Percentiles rank a stretch among this genome's conserved stretches.
Conservation (phyloP, 1,140 invertebrate species). For the Drosophila murphyi region DNA sequence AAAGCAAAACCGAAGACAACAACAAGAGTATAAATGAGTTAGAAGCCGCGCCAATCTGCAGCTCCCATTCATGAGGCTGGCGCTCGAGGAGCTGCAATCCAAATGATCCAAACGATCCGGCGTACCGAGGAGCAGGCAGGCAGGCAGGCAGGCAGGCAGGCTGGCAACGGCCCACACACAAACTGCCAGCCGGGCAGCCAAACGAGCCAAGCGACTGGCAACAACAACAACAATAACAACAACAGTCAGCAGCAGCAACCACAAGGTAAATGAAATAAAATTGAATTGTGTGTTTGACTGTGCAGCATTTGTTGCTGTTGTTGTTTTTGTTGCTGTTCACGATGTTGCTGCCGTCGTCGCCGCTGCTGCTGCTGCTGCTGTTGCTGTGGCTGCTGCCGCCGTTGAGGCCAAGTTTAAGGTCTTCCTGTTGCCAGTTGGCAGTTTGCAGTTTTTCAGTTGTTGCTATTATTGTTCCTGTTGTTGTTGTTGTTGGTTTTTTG, state of each 20-base stretch:
- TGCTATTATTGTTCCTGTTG: constrained; percentile 34
- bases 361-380: constrained; percentile 1
- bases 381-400: constrained; percentile 31
- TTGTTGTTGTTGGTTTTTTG: constrained; percentile 46
- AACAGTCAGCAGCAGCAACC: constrained; percentile 23
- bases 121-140: constrained; percentile 17
- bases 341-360: constrained; percentile 69
- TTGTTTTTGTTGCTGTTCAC: constrained; percentile 52
- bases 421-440: constrained; percentile 78
- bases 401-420: constrained; percentile 79
- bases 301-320: constrained; percentile 58
- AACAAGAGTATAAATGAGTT: constrained; percentile 64
- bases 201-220: constrained; percentile 70
- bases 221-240: constrained; percentile 46
- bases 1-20: constrained; percentile 38
- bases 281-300: constrained; percentile 80
- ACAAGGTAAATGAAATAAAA: constrained; percentile 78
- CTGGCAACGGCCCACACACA: constrained; percentile 71
- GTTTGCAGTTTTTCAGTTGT: constrained; percentile 53
- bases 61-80: constrained; percentile 79
- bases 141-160: constrained; percentile 17
- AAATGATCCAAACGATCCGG: constrained; percentile 48
- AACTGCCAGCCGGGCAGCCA: constrained; percentile 54
- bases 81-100: constrained; percentile 71
- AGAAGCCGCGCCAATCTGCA: constrained; percentile 64